These are phyloP conservation scores for Caerostris extrusa DNA, from an alignment of 1,140 invertebrate species.

Conservation along the genomic window DNA sequence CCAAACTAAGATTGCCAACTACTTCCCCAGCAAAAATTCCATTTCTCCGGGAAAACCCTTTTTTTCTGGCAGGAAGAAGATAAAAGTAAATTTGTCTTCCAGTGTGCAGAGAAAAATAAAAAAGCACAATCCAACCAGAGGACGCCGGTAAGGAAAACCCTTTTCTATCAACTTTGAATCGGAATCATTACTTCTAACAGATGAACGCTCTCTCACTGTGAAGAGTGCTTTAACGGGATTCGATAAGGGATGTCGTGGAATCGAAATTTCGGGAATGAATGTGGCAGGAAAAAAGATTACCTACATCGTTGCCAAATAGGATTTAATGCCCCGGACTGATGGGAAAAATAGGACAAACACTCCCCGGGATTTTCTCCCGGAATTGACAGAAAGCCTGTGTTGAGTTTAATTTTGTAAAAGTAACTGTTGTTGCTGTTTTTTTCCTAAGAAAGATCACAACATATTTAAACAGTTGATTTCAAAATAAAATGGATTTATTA, in stretches of 20 bases:
- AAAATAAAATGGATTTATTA: too few species aligned
- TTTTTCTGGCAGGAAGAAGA: background rate
- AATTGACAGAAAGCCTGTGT: background rate
- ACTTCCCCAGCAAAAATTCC: background rate
- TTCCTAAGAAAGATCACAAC: too few species aligned
- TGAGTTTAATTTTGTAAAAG: too few species aligned
- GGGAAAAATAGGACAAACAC: conserved; percentile 37
- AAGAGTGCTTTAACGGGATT: conserved; percentile 45
- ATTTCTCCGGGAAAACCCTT: background rate
- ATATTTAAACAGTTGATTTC: too few species aligned
- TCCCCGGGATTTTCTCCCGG: background rate
- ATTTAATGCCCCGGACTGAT: conserved; percentile 28
- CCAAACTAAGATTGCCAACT: background rate
- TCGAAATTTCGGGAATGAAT: conserved; percentile 29
- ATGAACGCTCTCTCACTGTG: conserved; percentile 30
- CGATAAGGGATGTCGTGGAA: conserved; percentile 47
- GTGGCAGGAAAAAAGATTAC: conserved; percentile 48
- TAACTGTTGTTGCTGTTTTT: too few species aligned
- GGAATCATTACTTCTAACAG: conserved; percentile 47
- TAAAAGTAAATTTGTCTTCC: conserved; percentile 49
- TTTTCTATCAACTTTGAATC: conserved; percentile 26
- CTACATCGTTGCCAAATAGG: conserved; percentile 39
- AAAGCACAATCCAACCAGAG: too few species aligned
- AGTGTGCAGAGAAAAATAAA: background rate
- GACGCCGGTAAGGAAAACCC: too few species aligned